Evolutionary conservation across 2,888 invertebrate species (phyloP), one percentile per base, ranked within the genome.

Genomic region (Erebia aethiops): DNA sequence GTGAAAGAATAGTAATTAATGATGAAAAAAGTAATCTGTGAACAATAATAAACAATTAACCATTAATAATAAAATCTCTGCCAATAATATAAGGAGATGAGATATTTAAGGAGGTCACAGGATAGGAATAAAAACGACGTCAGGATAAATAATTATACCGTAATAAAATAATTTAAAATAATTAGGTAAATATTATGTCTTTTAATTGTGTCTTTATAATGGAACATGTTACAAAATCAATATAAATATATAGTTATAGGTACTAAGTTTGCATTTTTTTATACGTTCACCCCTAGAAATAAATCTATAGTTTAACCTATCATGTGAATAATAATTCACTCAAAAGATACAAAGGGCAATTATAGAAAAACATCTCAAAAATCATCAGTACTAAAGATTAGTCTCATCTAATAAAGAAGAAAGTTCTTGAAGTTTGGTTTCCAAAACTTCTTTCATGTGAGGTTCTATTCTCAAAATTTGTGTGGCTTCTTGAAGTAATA

Each of bases 391-490:
- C 56, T n/a, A 72, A 35, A 70, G 10, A 18, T 70, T 81, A 0
- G 85, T 83, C 3, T 78, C 66, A 56, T 90, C 88, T n/a, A 91
- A 58, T 51, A 88, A 82, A 18, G 74, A 75, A 0, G 88, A 81
- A 1, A 95, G 77, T 49, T 91, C 87, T 62, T 89, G 85, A 9
- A 95, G 89, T 65, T 94, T 94, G 7, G 87, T 84, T 74, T 93
- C 89, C 4, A 95, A 78, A 0, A 88, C 81, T 14, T 91, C 89
- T 72, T 92, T 89, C 94, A 95, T 94, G 67, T 94, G 94, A 0
- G 95, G 94, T 77, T 96, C 96, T 13, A 94, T 87, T 78, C 89
- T 89, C 63, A 96, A 84, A 64, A 96, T 95, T 69, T 94, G 92
- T 1, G 93, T 84, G 0, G 95, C 95, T 84, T 96, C 95, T 81